These are phyloP conservation scores for Eretmochelys imbricata DNA, from an alignment of 2,113 vertebrate species.

Conservation along the genomic window DNA sequence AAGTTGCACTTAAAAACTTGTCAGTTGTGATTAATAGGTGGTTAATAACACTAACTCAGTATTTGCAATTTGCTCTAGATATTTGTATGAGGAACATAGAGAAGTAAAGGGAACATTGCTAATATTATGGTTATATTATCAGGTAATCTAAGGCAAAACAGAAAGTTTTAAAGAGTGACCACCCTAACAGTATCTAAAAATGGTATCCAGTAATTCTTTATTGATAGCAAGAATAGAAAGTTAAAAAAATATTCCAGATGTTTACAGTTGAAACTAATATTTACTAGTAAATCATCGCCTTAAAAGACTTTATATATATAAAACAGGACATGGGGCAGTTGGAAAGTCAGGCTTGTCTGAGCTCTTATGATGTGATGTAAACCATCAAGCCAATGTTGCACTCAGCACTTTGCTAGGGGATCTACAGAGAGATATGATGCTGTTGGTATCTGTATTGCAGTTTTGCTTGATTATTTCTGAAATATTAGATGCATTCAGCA, in stretches of 20 bases:
- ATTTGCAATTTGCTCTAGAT: background rate
- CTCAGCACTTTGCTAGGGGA: background rate
- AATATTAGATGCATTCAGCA: background rate
- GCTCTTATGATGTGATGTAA: background rate
- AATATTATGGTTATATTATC: background rate
- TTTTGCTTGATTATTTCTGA: background rate
- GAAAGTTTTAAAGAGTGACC: background rate
- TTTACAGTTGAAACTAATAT: too few relatives aligned
- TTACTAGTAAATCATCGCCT: background rate
- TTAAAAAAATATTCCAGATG: background rate
- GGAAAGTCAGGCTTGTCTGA: background rate
- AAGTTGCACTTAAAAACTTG: background rate
- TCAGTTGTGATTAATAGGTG: background rate
- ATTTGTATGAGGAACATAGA: background rate
- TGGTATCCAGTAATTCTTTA: background rate
- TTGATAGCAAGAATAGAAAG: background rate
- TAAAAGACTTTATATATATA: background rate
- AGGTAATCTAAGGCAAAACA: background rate
- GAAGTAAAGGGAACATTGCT: background rate
- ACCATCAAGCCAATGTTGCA: background rate
- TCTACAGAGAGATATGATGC: background rate
- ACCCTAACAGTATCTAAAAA: background rate
- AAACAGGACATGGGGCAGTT: background rate
- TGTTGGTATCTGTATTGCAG: background rate
- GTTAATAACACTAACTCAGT: background rate